Conservation (phyloP, 2,888 invertebrate species). For the Epinotia ramella region DNA sequence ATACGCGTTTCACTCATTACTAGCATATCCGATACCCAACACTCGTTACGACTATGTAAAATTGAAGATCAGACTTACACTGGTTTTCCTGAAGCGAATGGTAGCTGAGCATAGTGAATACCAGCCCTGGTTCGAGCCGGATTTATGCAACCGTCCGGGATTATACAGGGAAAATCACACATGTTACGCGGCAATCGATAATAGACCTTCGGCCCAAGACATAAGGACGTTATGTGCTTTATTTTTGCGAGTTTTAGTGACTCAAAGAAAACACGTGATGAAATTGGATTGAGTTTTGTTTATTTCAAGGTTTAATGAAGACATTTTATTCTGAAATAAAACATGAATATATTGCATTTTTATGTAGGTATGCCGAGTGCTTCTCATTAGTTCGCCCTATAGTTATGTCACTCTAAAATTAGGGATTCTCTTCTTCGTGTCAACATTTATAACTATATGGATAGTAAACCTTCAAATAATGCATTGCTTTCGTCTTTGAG, state of each 20-base stretch:
- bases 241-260: constrained; percentile 7
- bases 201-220: neutral
- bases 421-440: no score
- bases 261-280: constrained; percentile 35
- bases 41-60: neutral
- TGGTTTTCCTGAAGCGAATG: neutral
- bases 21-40: no score
- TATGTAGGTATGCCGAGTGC: no score
- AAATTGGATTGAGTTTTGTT: constrained; percentile 33
- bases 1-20: neutral
- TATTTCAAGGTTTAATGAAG: constrained; percentile 4
- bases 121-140: constrained; percentile 15
- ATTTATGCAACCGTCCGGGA: constrained; percentile 33
- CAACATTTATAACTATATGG: no score
- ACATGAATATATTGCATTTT: no score
- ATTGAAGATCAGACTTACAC: neutral
- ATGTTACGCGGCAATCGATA: neutral
- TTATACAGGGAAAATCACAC: constrained; percentile 17
- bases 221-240: neutral
- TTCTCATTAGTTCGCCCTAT: no score
- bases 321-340: neutral
- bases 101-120: neutral
- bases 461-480: no score
- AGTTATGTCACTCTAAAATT: no score
- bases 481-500: no score